These are phyloP conservation scores for Dryoscopus gambensis DNA, from an alignment of 2,113 vertebrate species.

Conservation along the genomic window DNA sequence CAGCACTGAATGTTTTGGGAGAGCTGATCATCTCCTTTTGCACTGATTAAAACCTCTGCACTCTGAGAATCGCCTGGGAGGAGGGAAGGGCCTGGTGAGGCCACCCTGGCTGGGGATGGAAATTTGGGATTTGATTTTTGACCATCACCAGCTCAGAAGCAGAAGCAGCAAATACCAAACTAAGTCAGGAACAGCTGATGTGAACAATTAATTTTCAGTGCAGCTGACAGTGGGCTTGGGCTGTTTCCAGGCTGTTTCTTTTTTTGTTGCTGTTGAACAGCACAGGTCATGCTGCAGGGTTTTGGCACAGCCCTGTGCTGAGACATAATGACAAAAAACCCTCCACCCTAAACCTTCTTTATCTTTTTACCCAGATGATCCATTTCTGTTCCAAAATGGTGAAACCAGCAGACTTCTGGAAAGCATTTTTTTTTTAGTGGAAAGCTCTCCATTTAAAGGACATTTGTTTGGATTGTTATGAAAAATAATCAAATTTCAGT, in stretches of 20 bases:
- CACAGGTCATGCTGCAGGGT: not conserved
- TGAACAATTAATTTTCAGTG: not conserved
- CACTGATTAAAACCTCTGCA: not conserved
- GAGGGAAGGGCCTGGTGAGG: not conserved
- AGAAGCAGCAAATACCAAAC: not conserved
- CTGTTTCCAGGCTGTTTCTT: not conserved
- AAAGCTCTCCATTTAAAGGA: not conserved
- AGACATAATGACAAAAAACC: not conserved
- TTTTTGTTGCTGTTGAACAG: not conserved
- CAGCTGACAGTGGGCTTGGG: not conserved
- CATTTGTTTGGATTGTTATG: conserved; percentile 21
- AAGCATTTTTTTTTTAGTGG: not conserved
- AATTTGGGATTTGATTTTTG: not conserved
- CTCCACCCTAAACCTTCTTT: not conserved
- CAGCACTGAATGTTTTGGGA: not conserved
- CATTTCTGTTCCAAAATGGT: not conserved
- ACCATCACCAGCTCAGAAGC: not conserved
- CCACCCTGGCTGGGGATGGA: not conserved
- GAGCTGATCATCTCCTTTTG: not conserved
- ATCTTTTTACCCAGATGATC: not conserved
- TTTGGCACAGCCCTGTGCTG: not conserved
- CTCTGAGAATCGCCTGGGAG: not conserved
- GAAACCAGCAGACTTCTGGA: not conserved
- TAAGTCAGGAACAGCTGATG: not conserved
- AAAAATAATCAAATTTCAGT: conserved; percentile 42